phyloP scores from a whole-genome alignment of 2,888 invertebrate genomes.

The Disparrhopalites patrizii region DNA sequence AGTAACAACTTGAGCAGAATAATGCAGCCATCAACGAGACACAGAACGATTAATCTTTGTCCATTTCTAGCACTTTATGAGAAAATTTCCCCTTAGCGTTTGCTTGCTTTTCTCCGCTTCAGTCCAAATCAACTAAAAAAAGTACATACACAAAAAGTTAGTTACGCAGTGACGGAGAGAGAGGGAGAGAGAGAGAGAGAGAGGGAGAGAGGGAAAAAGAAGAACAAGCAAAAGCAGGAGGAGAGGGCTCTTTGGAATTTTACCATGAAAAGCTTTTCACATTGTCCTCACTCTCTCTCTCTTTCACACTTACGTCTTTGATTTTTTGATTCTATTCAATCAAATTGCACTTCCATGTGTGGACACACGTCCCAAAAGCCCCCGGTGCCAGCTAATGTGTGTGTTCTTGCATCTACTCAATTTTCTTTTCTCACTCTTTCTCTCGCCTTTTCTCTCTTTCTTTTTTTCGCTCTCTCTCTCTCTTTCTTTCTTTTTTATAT shows the following conservation, averaged over 20 bases:
- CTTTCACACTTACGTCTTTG: too few relatives aligned
- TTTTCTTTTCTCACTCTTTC: neutral
- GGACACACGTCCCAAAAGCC: too few relatives aligned
- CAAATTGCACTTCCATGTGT: too few relatives aligned
- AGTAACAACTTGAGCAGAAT: conserved; percentile 49
- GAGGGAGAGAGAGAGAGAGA: conserved; percentile 1
- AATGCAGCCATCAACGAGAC: conserved; percentile 49
- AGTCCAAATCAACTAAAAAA: neutral
- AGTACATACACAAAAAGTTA: neutral
- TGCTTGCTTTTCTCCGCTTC: conserved; percentile 9
- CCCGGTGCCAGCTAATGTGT: too few relatives aligned
- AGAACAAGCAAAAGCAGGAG: neutral
- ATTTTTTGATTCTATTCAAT: conserved; percentile 30
- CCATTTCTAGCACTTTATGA: conserved; percentile 49
- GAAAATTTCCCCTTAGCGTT: conserved; percentile 36
- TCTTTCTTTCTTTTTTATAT: neutral
- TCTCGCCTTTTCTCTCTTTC: too few relatives aligned
- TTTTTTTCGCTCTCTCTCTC: too few relatives aligned
- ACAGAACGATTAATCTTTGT: conserved; percentile 49
- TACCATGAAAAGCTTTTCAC: conserved; percentile 17
- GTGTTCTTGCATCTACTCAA: neutral
- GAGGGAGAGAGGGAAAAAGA: neutral
- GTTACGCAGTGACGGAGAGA: neutral
- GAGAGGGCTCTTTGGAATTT: neutral
- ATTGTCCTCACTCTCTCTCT: conserved; percentile 7